phyloP scores from a whole-genome alignment of 2,797 vertebrate genomes.

The Morus bassanus region DNA sequence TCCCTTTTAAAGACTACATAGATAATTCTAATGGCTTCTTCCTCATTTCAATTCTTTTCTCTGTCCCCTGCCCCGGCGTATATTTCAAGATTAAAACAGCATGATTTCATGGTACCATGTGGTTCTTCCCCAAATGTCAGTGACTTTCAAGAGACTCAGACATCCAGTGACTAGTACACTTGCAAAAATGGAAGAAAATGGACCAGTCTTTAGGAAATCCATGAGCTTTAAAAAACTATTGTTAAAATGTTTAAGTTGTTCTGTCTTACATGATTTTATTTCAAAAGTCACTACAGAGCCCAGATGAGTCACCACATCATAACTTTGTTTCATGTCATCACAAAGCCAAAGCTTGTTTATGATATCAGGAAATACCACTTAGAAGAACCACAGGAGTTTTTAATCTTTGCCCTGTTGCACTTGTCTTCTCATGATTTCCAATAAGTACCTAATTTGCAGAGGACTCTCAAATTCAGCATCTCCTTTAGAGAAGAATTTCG shows the following conservation, averaged over 20 bases:
- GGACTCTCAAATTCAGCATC: background rate
- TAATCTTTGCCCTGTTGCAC: background rate
- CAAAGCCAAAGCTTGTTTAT: background rate
- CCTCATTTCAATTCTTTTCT: background rate
- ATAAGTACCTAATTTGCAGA: background rate
- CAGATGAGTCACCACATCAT: background rate
- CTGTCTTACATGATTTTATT: background rate
- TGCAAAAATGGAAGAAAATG: background rate
- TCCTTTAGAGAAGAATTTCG: slow-evolving; percentile 3
- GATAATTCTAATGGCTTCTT: background rate
- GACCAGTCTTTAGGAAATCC: background rate
- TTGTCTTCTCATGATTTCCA: background rate
- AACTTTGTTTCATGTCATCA: background rate
- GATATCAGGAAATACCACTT: background rate
- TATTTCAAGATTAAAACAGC: background rate
- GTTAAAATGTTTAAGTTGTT: background rate
- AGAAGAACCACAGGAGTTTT: background rate
- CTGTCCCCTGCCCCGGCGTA: too few relatives aligned
- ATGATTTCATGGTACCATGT: background rate
- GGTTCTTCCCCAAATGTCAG: background rate
- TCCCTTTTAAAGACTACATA: background rate
- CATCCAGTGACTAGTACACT: background rate
- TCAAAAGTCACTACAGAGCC: background rate
- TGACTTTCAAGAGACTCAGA: background rate
- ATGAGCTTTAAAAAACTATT: background rate